Evolutionary conservation across 2,797 vertebrate species (phyloP).

Genomic region (Lagodon rhomboides): DNA sequence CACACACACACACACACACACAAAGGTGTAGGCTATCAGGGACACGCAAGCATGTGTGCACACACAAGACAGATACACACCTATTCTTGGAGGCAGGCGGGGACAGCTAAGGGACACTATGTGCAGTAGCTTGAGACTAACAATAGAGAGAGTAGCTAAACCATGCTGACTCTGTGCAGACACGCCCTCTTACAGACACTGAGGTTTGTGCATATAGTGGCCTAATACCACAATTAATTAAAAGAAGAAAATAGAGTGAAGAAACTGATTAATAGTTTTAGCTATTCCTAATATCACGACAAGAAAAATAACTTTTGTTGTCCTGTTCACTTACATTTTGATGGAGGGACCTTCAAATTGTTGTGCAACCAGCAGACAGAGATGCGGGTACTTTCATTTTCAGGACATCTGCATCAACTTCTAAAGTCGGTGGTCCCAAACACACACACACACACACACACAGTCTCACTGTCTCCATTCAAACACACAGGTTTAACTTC

Average conservation of each 20-base stretch:
- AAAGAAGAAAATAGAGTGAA: background rate
- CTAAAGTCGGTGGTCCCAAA: too few species aligned
- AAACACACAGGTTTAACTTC: background rate
- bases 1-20: constrained; percentile 43
- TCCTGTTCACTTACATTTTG: background rate
- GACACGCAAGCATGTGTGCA: constrained; percentile 35
- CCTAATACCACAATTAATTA: background rate
- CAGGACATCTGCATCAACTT: too few species aligned
- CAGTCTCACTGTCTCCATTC: background rate
- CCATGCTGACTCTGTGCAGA: constrained; percentile 12
- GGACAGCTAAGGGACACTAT: constrained; percentile 40
- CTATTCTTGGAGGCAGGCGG: constrained; percentile 42
- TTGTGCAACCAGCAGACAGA: too few species aligned
- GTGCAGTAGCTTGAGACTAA: constrained; percentile 39
- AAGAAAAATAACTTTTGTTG: background rate
- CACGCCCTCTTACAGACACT: background rate
- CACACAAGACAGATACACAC: constrained; percentile 55
- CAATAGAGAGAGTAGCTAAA: constrained; percentile 28
- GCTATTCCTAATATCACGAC: background rate
- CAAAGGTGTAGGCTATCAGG: constrained; percentile 49
- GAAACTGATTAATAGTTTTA: background rate
- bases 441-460: background rate
- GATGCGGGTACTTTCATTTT: too few species aligned
- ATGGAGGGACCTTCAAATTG: constrained; percentile 6
- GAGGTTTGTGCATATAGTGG: background rate